A percentile compares a stretch with the other conserved stretches of the same genome.
Conservation (phyloP, 2,113 vertebrate species). For the Osmerus eperlanus region DNA sequence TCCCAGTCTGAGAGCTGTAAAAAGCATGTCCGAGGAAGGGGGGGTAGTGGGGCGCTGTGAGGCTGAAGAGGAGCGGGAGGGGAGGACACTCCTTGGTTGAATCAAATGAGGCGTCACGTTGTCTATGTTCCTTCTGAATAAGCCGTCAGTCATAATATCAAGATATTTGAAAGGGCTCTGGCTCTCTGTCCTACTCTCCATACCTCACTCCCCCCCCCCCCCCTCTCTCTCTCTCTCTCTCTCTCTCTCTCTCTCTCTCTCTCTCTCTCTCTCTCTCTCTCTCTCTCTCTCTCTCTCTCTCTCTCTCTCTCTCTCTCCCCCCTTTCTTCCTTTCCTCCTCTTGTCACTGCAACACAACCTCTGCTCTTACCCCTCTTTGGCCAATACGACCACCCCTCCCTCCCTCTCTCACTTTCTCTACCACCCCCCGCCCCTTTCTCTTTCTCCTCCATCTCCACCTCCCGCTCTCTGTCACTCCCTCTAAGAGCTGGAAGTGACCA, state of each 20-base stretch:
- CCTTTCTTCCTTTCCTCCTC: neutral
- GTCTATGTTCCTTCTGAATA: conserved; percentile 11
- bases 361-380: neutral
- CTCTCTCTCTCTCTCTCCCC: neutral
- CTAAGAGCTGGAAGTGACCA: conserved; percentile 61
- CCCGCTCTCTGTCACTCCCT: conserved; percentile 7
- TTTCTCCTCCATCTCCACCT: neutral
- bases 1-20: conserved; percentile 67
- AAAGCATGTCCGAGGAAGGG: conserved; percentile 67
- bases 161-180: neutral
- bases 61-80: conserved; percentile 11
- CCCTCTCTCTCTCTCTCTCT: conserved; percentile 12
- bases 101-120: conserved; percentile 28
- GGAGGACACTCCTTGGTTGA: conserved; percentile 36
- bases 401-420: neutral
- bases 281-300: neutral
- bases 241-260: neutral
- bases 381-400: neutral
- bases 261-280: conserved; percentile 10
- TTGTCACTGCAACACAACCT: neutral
- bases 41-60: conserved; percentile 22
- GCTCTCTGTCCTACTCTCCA: conserved; percentile 8
- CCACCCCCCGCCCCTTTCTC: conserved; percentile 1
- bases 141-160: conserved; percentile 11
- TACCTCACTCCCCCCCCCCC: neutral